These are phyloP conservation scores for Lumbricus terrestris DNA, from an alignment of 2,888 invertebrate genomes.

Conservation along the genomic window DNA sequence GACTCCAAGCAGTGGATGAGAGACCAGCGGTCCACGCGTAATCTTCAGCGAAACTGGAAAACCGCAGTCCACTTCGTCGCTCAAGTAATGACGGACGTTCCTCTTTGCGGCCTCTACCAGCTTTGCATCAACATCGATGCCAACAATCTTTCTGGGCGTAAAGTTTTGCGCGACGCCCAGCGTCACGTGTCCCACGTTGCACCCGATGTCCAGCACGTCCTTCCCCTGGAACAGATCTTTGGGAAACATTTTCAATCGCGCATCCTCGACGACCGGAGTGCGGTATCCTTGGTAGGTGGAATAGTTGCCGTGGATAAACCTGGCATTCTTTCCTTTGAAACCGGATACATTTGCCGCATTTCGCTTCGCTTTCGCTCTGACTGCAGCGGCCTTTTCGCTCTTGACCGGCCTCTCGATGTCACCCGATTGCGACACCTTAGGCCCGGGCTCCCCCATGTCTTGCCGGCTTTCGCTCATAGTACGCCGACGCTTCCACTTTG, in stretches of 20 bases:
- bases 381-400: constrained; percentile 27
- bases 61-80: constrained; percentile 32
- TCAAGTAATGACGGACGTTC: constrained; percentile 68
- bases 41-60: constrained; percentile 88
- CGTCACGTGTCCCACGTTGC: constrained; percentile 94
- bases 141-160: constrained; percentile 78
- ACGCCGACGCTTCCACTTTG: constrained; percentile 45
- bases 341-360: constrained; percentile 60
- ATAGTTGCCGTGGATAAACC: constrained; percentile 93
- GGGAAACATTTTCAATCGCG: constrained; percentile 79
- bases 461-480: constrained; percentile 42
- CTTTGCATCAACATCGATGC: constrained; percentile 89
- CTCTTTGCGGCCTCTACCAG: constrained; percentile 76
- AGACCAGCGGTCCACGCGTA: constrained; percentile 76
- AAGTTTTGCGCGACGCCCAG: constrained; percentile 83
- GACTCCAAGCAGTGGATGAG: constrained; percentile 42
- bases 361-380: constrained; percentile 43
- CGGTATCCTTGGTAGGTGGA: constrained; percentile 94
- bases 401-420: constrained; percentile 15
- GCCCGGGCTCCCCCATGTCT: background rate
- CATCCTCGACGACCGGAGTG: constrained; percentile 70
- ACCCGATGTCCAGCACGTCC: constrained; percentile 93
- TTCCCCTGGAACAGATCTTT: constrained; percentile 81
- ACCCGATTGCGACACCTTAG: background rate
- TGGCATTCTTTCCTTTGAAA: constrained; percentile 70